phyloP scores from a whole-genome alignment of 2,888 invertebrate species.

The Caprella mutica region DNA sequence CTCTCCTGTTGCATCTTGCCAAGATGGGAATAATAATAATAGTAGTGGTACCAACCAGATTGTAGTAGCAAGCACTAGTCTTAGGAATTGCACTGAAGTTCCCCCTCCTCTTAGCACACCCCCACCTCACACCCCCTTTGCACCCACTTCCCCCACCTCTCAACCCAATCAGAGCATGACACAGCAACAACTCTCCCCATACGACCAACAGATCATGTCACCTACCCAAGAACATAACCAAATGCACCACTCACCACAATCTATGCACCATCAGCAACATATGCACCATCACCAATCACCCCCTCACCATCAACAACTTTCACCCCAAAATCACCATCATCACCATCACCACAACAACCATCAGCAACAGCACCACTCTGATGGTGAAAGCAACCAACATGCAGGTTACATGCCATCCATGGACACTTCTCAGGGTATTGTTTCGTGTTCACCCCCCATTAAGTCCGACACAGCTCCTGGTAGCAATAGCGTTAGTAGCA shows the following conservation, averaged over 20 bases:
- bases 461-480: conserved; percentile 4
- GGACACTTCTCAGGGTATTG: conserved; percentile 9
- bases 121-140: background rate
- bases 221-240: too few species aligned
- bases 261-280: background rate
- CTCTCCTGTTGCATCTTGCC: background rate
- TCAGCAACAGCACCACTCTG: background rate
- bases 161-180: background rate
- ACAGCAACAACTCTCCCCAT: conserved; percentile 8
- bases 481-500: background rate
- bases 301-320: background rate
- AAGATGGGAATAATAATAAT: background rate
- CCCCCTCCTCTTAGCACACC: background rate
- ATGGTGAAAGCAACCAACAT: background rate
- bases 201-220: conserved; percentile 2
- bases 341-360: conserved; percentile 2
- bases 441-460: conserved; percentile 6
- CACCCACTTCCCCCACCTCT: background rate
- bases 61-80: background rate
- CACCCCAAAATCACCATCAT: conserved; percentile 1
- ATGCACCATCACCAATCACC: conserved; percentile 4
- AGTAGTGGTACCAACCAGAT: background rate
- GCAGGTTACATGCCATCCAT: background rate
- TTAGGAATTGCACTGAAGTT: background rate
- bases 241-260: too few species aligned